Base-by-base conservation (phyloP, 1,140 invertebrate species). In the Trachymyrmex cornetzi region DNA sequence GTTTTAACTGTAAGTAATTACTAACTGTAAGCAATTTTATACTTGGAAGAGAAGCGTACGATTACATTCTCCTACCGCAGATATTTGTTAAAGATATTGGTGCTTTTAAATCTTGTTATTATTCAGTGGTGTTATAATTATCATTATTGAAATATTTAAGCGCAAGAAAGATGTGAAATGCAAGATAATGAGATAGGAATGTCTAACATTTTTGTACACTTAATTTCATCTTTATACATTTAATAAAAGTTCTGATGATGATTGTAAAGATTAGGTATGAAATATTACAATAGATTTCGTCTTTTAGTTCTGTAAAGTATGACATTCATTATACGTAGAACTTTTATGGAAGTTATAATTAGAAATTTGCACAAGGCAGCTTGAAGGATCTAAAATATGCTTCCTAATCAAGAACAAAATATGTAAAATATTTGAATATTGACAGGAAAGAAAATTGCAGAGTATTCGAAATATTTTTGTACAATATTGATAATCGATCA, bases 1-100 rank as follows among this genome's bases (percentile, higher is more conserved):
- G 48, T 48, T 64, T 38, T 50, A 63, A 59, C 44, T 85, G 48
- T 88, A 75, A 77, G 63, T 88, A 69, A 57, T 67, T 69, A 71
- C 24, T 71, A 77, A 53, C 4, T 57, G 22, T 89, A 85, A 79
- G 57, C 77, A 72, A 30, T 88, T 85, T 88, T 89, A 85, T 79
- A 79, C 71, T 38, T 59, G 57, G 55, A 63, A 24, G 7, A 82
- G 19, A 55, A 50, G 14, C 22, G 24, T 66, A 88, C 63, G 81
- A 86, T 24, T 87, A 85, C 12, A 77, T 81, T 89, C 64, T 79
- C 3, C 50, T 30, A n/a, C 53, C 30, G 61, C 44, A 11, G 66
- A 57, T 48, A 53, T 85, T 92, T 92, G 85, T 92, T 91, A 89
- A 75, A 75, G 75, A 87, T 91, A 91, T 34, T 80, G 91, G 89